Percentiles rank a stretch among this genome's conserved stretches.
phyloP scores from a whole-genome alignment of 2,113 vertebrate species.

The Pseudopipra pipra region DNA sequence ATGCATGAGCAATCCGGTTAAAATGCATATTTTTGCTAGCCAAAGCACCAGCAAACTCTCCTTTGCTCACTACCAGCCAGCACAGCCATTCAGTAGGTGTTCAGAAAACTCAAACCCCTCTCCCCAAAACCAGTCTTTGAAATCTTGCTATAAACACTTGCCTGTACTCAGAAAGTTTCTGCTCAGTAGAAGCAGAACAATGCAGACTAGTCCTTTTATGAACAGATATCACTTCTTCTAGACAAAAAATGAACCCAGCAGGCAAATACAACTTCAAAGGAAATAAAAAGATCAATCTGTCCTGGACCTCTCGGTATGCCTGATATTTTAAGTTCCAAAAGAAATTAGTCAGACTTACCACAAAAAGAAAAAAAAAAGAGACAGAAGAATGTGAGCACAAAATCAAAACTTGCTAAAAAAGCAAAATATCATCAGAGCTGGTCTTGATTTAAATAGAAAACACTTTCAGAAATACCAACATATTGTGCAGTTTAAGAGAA shows the following conservation, averaged over 20 bases:
- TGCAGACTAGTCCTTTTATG: not conserved
- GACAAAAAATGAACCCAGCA: not conserved
- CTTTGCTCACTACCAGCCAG: not conserved
- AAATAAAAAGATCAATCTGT: not conserved
- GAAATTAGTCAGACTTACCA: not conserved
- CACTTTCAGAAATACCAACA: not conserved
- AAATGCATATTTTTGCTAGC: not conserved
- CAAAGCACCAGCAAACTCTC: not conserved
- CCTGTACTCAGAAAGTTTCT: not conserved
- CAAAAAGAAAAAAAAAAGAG: not conserved
- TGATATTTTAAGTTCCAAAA: not conserved
- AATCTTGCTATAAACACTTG: not conserved
- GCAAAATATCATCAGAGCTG: not conserved
- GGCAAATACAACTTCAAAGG: not conserved
- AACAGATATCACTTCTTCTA: not conserved
- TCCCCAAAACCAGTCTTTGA: not conserved
- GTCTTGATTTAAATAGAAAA: not conserved
- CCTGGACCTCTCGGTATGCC: not conserved
- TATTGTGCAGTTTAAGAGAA: not conserved
- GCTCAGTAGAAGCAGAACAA: not conserved
- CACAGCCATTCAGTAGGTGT: not conserved
- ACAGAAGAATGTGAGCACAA: not conserved
- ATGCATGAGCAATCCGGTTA: conserved; percentile 15
- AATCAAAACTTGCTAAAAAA: not conserved
- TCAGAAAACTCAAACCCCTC: not conserved